Evolutionary conservation across 2,797 vertebrate species (phyloP).

Genomic region (Propithecus deckenii): DNA sequence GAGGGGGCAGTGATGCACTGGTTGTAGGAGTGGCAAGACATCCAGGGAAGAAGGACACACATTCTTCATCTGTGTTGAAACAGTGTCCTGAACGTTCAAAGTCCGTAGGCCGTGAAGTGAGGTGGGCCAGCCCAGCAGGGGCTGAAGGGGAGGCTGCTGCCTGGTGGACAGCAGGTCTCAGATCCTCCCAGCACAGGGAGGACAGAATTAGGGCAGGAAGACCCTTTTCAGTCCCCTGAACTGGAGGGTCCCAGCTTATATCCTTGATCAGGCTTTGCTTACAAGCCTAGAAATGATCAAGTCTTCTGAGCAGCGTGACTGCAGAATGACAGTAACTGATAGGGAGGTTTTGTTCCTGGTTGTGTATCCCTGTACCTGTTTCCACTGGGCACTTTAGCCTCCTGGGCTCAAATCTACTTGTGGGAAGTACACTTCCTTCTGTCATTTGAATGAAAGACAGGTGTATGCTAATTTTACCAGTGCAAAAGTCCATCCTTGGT

Average conservation of each 20-base stretch:
- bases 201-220: not conserved
- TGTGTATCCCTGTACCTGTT: not conserved
- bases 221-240: not conserved
- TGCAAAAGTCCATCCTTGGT: not conserved
- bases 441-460: constrained; percentile 18
- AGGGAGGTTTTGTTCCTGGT: not conserved
- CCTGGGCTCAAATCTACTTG: not conserved
- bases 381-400: not conserved
- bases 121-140: not conserved
- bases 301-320: not conserved
- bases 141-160: not conserved
- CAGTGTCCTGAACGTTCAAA: not conserved
- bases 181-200: not conserved
- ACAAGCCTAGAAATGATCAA: not conserved
- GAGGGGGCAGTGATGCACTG: not conserved
- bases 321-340: not conserved
- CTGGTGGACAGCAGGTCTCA: not conserved
- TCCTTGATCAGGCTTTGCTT: not conserved
- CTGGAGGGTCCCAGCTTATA: not conserved
- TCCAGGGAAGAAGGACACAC: not conserved
- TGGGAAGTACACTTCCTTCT: not conserved
- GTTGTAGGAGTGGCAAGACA: not conserved
- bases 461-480: not conserved
- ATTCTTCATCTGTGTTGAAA: not conserved
- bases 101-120: not conserved